These are phyloP conservation scores for Polydrusus cervinus DNA, from an alignment of 2,888 invertebrate genomes.

Conservation along the genomic window DNA sequence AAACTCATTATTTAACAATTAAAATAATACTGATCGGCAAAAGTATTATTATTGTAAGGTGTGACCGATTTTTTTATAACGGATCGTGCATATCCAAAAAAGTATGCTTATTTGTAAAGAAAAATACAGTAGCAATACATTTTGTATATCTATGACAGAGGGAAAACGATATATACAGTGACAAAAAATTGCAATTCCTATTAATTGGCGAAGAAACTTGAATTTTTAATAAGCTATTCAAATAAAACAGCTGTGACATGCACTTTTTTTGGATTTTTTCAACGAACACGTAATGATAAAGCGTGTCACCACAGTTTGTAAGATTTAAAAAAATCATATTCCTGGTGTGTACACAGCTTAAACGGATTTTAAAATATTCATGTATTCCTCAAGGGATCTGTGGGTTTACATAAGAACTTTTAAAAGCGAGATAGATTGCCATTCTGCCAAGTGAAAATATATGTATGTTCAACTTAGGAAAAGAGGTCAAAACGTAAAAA, in stretches of 20 bases:
- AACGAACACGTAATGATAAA: no score
- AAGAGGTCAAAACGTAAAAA: neutral
- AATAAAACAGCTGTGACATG: no score
- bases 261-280: no score
- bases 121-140: no score
- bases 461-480: neutral
- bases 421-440: neutral
- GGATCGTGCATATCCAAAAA: neutral
- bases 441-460: neutral
- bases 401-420: constrained; percentile 21
- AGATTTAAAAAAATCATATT: constrained; percentile 5
- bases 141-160: no score
- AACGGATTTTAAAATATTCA: constrained; percentile 31
- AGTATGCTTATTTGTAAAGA: neutral
- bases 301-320: no score
- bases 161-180: no score
- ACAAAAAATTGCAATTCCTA: no score
- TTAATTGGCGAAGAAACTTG: no score
- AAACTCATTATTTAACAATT: constrained; percentile 3
- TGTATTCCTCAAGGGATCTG: constrained; percentile 9
- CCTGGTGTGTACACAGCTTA: constrained; percentile 15
- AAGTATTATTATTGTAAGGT: neutral
- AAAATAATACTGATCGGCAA: neutral
- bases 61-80: constrained; percentile 25
- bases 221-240: no score